These are phyloP conservation scores for Anoplopoma fimbria DNA, from an alignment of 2,113 vertebrate genomes.

Conservation along the genomic window DNA sequence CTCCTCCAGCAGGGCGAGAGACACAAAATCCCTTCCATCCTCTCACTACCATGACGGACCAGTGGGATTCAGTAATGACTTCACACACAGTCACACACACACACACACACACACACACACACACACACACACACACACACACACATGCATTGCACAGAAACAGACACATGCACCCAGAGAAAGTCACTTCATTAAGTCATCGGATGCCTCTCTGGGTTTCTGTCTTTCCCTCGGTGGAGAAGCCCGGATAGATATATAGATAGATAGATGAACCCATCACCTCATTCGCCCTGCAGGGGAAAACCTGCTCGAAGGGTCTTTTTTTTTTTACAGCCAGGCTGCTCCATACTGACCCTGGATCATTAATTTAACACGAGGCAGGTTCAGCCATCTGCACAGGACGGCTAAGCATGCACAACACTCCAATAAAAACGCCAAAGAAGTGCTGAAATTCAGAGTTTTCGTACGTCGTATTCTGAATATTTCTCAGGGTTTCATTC, in stretches of 20 bases:
- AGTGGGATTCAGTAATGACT: conserved; percentile 51
- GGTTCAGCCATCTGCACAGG: conserved; percentile 39
- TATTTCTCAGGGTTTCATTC: too few relatives aligned
- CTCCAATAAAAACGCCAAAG: background rate
- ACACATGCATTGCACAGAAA: background rate
- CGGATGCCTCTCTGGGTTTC: conserved; percentile 48
- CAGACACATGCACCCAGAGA: conserved; percentile 2
- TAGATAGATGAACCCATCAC: conserved; percentile 58
- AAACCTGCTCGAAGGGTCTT: conserved; percentile 38
- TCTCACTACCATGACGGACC: conserved; percentile 40
- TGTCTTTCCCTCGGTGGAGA: conserved; percentile 18
- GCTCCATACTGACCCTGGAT: conserved; percentile 21
- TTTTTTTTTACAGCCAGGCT: conserved; percentile 38
- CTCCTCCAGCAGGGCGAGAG: background rate
- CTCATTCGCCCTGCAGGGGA: conserved; percentile 53
- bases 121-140: background rate
- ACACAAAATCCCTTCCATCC: conserved; percentile 16
- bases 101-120: background rate
- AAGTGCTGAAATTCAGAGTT: too few relatives aligned
- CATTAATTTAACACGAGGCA: conserved; percentile 61
- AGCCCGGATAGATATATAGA: background rate
- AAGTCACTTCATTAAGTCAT: conserved; percentile 70
- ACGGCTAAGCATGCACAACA: background rate
- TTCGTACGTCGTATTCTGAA: too few relatives aligned
- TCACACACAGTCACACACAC: conserved; percentile 7